Evolutionary conservation across 2,888 invertebrate genomes (phyloP).

Genomic region (Theretra japonica): DNA sequence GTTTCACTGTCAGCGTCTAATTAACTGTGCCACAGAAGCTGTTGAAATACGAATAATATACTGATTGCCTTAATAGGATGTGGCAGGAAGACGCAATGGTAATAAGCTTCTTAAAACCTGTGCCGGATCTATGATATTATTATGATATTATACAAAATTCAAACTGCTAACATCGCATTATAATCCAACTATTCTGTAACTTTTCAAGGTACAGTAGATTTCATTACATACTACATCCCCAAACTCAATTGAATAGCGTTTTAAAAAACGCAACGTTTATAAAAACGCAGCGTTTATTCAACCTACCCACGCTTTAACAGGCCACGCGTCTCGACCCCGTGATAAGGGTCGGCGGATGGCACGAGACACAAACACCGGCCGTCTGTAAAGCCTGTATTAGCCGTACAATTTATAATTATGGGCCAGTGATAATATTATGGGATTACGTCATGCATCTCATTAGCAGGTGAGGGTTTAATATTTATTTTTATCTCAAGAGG

Average conservation of each 20-base stretch:
- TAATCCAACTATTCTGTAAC: no score
- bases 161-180: no score
- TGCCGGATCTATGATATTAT: no score
- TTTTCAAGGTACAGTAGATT: no score
- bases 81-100: no score
- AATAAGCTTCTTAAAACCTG: no score
- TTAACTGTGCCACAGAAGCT: no score
- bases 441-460: constrained; percentile 26
- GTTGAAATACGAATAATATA: no score
- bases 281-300: background rate
- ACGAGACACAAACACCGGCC: constrained; percentile 44
- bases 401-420: constrained; percentile 48
- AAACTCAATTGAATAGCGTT: background rate
- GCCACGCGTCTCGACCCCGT: constrained; percentile 26
- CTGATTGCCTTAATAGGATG: no score
- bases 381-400: constrained; percentile 37
- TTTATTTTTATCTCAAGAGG: background rate
- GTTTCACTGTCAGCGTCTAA: no score
- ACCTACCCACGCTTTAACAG: background rate
- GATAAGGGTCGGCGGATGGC: constrained; percentile 50
- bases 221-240: no score
- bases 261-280: background rate
- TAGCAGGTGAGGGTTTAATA: background rate
- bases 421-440: constrained; percentile 28
- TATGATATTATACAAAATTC: no score